Percentiles rank a stretch among this genome's conserved stretches.
phyloP scores from a whole-genome alignment of 1,140 invertebrate genomes.

The Trialeurodes vaporariorum region DNA sequence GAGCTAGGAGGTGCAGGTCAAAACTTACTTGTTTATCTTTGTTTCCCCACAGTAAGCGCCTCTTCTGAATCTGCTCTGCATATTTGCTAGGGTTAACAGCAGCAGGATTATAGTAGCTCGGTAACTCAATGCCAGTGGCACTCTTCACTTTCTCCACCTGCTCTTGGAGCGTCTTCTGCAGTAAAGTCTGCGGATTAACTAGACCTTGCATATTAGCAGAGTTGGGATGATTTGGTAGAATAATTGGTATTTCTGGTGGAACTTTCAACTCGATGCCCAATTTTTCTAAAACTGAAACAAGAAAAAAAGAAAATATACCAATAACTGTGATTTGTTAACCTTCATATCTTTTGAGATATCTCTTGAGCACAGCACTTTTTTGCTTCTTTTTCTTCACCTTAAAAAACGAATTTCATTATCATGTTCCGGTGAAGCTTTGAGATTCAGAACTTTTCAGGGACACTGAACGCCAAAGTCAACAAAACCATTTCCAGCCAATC shows the following conservation, averaged over 20 bases:
- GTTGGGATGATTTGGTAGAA: not conserved
- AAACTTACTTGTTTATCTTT: conserved; percentile 38
- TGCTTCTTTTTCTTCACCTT: no score
- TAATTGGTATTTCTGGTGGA: conserved; percentile 7
- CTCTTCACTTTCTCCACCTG: conserved; percentile 22
- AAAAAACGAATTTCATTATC: no score
- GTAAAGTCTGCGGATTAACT: conserved; percentile 17
- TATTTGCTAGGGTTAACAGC: conserved; percentile 69
- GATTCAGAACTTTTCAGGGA: no score
- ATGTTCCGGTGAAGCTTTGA: no score
- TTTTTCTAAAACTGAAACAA: conserved; percentile 25
- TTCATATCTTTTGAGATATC: no score
- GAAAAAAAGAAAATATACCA: conserved; percentile 2
- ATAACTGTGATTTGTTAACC: no score
- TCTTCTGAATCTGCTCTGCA: conserved; percentile 77
- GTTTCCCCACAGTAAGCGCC: conserved; percentile 34
- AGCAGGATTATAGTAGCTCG: conserved; percentile 67
- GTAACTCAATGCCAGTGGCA: conserved; percentile 27
- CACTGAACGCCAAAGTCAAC: no score
- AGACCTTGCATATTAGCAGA: not conserved
- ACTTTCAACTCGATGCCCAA: conserved; percentile 27
- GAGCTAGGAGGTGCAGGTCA: no score
- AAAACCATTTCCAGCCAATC: no score
- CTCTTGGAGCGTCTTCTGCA: conserved; percentile 19
- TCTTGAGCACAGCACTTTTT: no score